Base-by-base conservation (phyloP, 2,113 vertebrate species). In the Andinoacara biseriatus region DNA sequence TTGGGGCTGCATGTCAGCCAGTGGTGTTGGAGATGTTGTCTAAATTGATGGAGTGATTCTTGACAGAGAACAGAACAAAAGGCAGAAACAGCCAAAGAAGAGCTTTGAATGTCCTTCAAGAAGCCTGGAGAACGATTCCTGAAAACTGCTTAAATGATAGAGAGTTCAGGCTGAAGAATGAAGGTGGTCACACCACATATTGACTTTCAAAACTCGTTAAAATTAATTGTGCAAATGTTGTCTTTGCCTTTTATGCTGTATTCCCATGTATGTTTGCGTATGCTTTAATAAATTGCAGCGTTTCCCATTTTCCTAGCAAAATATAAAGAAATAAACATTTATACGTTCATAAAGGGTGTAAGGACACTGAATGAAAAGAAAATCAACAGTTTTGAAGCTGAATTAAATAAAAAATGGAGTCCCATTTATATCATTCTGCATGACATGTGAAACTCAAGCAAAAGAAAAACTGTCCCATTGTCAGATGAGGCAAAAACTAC, bases 131-230 rank as follows among this genome's bases (percentile, higher is more conserved):
- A 29, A 49, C 9, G 49, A 18, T 49, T 46, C 15, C 1, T 69
- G 15, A 0, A 69, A 40, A 49, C 5, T 0, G 18, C 40, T 69
- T 2, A 7, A 69, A 46, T 5, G 2, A 29, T 40, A 29, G 63
- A 67, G 40, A 67, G 63, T 49, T 67, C 22, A 69, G 15, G 6
- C 22, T 69, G 63, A 69, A 4, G 2, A 29, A 49, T 69, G 20
- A 29, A 67, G 5, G 22, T 18, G 38, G 38, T 7, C 63, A 67
- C 8, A 46, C 38, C 0, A 18, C 46, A 67, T 11, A 49, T 18
- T 29, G 26, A 49, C 18, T 67, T 18, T 67, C 9, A 67, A 18
- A 18, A 8, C 22, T 29, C 26, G 7, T 49, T 67, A 46, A 9
- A 26, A 49, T 29, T 67, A 26, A 49, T 29, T 67, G 63, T 49